Evolutionary conservation across 2,888 invertebrate species (phyloP), one percentile per base, ranked within the genome.

Genomic region (Mesoligia furuncula): DNA sequence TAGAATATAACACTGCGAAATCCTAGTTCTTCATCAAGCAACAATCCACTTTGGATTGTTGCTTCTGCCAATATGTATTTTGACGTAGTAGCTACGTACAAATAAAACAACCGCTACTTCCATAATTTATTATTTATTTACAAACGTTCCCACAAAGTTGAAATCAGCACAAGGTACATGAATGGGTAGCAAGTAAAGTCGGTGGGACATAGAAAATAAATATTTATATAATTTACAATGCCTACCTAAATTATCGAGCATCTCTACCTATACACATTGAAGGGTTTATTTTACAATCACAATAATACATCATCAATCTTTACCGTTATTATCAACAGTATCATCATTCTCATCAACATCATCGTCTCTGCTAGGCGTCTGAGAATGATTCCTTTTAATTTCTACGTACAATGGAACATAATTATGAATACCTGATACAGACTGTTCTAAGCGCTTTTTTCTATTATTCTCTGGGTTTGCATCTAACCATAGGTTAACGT

Each of bases 331-430:
- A 51, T 54, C 54, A 51, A 54, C 13, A n/a, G 51, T 39, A 51
- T 68, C 62, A 73, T 64, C 61, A 48, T 67, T 73, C 3, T 80
- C 61, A 66, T 42, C 36, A 70, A 64, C 65, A 61, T 79, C 72
- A 68, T 82, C 80, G 15, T 83, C 77, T 74, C 59, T 80, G n/a
- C 73, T 79, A 57, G 61, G 57, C n/a, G 77, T 84, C 75, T 79
- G 86, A 42, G 91, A 92, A 77, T 91, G 91, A 80, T 94, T 96
- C 73, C 96, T 93, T 84, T 92, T 94, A 42, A 96, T 95, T 91
- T 96, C 96, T 2, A 94, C 92, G 83, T 96, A 96, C 88, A 92
- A 91, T 3, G 94, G 94, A 48, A 92, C 92, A 74, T 94, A 93
- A 17, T 91, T 91, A 39, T 91, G 91, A 75, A 91, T 88, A 24